phyloP scores from a whole-genome alignment of 2,888 invertebrate genomes.

The Electrophaes corylata region DNA sequence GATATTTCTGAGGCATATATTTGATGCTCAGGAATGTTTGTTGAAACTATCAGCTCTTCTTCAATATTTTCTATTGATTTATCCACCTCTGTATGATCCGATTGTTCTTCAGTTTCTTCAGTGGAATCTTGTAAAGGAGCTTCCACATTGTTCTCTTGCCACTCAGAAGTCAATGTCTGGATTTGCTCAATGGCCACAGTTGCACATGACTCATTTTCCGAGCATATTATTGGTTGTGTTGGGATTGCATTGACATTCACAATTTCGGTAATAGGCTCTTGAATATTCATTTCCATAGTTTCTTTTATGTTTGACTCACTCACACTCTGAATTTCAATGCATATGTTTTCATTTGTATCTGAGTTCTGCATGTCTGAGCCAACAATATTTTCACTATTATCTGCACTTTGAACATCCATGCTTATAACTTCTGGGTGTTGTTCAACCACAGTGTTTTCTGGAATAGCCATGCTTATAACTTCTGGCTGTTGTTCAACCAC shows the following conservation, averaged over 20 bases:
- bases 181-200: constrained; percentile 47
- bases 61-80: constrained; percentile 79
- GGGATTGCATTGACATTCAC: constrained; percentile 1
- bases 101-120: constrained; percentile 21
- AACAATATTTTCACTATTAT: constrained; percentile 2
- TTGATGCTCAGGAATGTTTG: constrained; percentile 30
- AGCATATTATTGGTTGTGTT: background rate
- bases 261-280: constrained; percentile 7
- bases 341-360: constrained; percentile 18
- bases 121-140: constrained; percentile 30
- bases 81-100: constrained; percentile 59
- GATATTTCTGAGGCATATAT: constrained; percentile 42
- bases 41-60: constrained; percentile 59
- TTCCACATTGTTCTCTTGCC: constrained; percentile 71
- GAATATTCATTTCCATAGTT: constrained; percentile 5
- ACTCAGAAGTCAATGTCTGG: constrained; percentile 63
- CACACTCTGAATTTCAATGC: constrained; percentile 4
- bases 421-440: constrained; percentile 1
- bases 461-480: constrained; percentile 1
- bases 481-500: constrained; percentile 8
- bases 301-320: constrained; percentile 9
- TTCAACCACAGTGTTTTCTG: constrained; percentile 9
- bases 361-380: constrained; percentile 6
- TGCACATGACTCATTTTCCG: constrained; percentile 2
- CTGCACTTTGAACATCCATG: constrained; percentile 4